Percentiles rank a stretch among this genome's conserved stretches.
Evolutionary conservation across 2,797 vertebrate genomes (phyloP).

Genomic region (Darevskia nairensis): DNA sequence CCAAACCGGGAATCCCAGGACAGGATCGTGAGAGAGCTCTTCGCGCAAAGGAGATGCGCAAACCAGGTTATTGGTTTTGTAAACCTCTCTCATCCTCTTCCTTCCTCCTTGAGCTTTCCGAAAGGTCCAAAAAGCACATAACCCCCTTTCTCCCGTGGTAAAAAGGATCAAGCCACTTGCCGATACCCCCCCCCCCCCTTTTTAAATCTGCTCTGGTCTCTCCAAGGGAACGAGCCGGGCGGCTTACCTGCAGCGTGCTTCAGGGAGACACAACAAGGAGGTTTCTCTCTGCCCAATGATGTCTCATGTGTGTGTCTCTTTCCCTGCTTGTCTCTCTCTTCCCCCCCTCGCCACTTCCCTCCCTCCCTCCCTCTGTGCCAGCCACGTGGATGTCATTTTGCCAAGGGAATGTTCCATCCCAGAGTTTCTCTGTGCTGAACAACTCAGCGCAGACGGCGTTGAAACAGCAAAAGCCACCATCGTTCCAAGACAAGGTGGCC

Average conservation of each 20-base stretch:
- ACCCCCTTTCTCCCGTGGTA: background rate
- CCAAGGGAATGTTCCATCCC: conserved; percentile 29
- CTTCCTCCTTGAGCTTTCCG: too few relatives aligned
- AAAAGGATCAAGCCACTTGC: background rate
- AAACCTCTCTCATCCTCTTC: background rate
- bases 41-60: too few relatives aligned
- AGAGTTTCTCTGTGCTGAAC: background rate
- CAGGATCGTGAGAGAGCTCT: too few relatives aligned
- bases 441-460: background rate
- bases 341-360: background rate
- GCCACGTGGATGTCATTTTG: conserved; percentile 21
- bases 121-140: background rate
- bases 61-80: too few relatives aligned
- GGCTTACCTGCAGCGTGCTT: conserved; percentile 9
- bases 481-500: background rate
- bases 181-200: fast-evolving
- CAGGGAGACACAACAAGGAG: too few relatives aligned
- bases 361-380: background rate
- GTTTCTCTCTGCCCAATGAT: background rate
- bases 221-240: fast-evolving
- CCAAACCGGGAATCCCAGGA: too few relatives aligned
- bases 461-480: background rate
- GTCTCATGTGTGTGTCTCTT: background rate
- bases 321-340: background rate
- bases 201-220: background rate